Base-by-base conservation (phyloP, 1,140 invertebrate genomes). In the Colletes gigas region DNA sequence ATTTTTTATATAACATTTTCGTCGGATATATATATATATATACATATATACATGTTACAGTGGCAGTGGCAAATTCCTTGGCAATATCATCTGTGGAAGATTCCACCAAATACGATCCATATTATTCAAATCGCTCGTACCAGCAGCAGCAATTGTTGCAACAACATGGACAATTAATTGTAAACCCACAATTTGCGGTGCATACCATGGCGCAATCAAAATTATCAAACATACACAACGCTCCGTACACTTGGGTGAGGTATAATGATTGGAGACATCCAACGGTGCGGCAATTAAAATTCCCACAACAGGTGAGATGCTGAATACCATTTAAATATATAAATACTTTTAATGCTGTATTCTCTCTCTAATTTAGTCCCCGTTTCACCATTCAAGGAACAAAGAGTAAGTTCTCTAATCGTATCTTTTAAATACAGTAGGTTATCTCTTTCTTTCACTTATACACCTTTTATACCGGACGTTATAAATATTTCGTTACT, bases 41-140 rank as follows among this genome's bases (percentile, higher is more conserved):
- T 55, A 68, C 74, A 55, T 73, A 47, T 47, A 47, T 47, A 3
- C 70, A 12, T 81, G 80, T 73, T 81, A 59, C 82, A 91, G 87
- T 89, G 57, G 88, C 87, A 82, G 86, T 89, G 74, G 84, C 88
- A 14, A 91, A 90, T 87, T 89, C 90, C 44, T 81, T 89, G 70
- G 83, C 84, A 10, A 74, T 68, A 60, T 83, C 88, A 30, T 86
- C 90, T 44, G 71, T 82, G 10, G 75, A 68, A 19, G 87, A 50
- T 50, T 71, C 55, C 63, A 66, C 69, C n/a, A 86, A 81, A 50
- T 89, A 83, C 50, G 82, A 91, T 81, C 87, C 89, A 19, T 89
- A 88, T 83, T 89, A 87, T 30, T 79, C 87, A 39, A 86, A 85
- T 76, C 86, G 89, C 59, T 77, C 82, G 10, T 87, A 89, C 59